A percentile compares a stretch with the other conserved stretches of the same genome.
Evolutionary conservation across 92 coral and sea anemone genomes (phyloP).

Genomic region (Porites lobata): DNA sequence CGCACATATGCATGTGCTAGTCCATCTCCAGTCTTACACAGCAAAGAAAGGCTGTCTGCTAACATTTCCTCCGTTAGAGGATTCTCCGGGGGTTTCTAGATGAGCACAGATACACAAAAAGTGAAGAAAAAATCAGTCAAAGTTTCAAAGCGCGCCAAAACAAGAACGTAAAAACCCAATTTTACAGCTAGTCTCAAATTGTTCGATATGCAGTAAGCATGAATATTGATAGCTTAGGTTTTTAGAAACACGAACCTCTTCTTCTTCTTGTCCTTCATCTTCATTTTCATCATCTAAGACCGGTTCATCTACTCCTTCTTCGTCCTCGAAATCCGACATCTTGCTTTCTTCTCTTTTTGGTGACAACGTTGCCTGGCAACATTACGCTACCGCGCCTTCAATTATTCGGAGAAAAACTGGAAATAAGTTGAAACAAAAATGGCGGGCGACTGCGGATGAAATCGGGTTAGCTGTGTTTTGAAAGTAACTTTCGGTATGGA

Average conservation of each 20-base stretch:
- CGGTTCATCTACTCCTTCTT: conserved; percentile 99
- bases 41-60: conserved; percentile 89
- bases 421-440: not conserved
- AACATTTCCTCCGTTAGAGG: conserved; percentile 94
- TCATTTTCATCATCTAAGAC: conserved; percentile 94
- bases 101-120: not conserved
- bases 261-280: conserved; percentile 86
- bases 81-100: conserved; percentile 89
- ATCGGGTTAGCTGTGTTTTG: not conserved
- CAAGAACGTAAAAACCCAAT: not conserved
- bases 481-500: not conserved
- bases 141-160: conserved; percentile 5
- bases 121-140: not conserved
- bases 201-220: not conserved
- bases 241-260: conserved; percentile 61
- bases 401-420: not conserved
- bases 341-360: conserved; percentile 4
- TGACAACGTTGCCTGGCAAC: conserved; percentile 13
- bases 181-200: not conserved
- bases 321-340: conserved; percentile 99
- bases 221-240: not conserved
- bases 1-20: conserved; percentile 99
- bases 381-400: not conserved
- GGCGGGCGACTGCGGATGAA: not conserved
- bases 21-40: conserved; percentile 98